These are phyloP conservation scores for Salvelinus sp. DNA, from an alignment of 2,113 vertebrate species.

Conservation along the genomic window DNA sequence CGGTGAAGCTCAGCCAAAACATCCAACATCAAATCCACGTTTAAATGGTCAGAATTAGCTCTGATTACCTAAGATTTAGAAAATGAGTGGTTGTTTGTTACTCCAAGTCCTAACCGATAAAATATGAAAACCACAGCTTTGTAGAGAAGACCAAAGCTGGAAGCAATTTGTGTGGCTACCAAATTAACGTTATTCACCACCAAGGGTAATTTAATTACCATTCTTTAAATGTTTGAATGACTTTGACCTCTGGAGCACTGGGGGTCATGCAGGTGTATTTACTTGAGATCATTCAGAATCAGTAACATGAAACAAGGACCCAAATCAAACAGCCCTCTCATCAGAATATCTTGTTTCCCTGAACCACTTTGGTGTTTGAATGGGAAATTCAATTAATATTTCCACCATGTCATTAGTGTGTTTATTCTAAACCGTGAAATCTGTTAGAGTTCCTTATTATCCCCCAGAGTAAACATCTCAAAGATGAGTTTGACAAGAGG, in stretches of 20 bases:
- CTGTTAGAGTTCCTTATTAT: slow-evolving; percentile 54
- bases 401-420: slow-evolving; percentile 63
- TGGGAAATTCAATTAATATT: slow-evolving; percentile 72
- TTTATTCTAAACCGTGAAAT: slow-evolving; percentile 59
- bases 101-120: slow-evolving; percentile 65
- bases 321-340: slow-evolving; percentile 67
- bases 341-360: slow-evolving; percentile 59
- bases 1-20: slow-evolving; percentile 43
- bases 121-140: slow-evolving; percentile 70
- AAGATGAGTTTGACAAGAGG: slow-evolving; percentile 59
- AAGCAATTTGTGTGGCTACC: slow-evolving; percentile 80
- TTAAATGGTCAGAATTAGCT: slow-evolving; percentile 62
- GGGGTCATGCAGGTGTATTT: slow-evolving; percentile 79
- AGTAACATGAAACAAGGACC: slow-evolving; percentile 74
- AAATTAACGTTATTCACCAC: slow-evolving; percentile 82
- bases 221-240: slow-evolving; percentile 86
- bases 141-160: slow-evolving; percentile 73
- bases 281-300: slow-evolving; percentile 79
- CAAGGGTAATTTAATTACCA: slow-evolving; percentile 83
- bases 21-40: slow-evolving; percentile 31
- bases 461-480: slow-evolving; percentile 59
- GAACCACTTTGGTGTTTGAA: slow-evolving; percentile 65
- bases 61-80: slow-evolving; percentile 70
- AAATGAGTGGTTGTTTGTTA: slow-evolving; percentile 69
- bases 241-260: slow-evolving; percentile 77